A percentile compares a stretch with the other conserved stretches of the same genome.
phyloP scores from a whole-genome alignment of 1,140 invertebrate species.

The Eueides isabella region DNA sequence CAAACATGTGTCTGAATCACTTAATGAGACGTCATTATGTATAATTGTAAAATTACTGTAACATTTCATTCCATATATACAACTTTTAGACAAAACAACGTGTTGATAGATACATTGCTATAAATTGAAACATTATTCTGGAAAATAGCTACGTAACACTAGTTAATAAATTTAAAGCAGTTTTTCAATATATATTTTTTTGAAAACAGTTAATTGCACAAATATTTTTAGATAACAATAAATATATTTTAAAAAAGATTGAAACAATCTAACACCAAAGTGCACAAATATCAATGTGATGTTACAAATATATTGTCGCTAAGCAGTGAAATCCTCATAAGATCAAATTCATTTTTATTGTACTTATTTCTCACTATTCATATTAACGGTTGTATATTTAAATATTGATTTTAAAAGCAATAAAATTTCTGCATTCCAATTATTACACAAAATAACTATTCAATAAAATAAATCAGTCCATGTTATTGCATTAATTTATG shows the following conservation, averaged over 20 bases:
- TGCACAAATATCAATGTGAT: slow-evolving; percentile 56
- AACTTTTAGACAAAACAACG: slow-evolving; percentile 4
- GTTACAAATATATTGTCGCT: slow-evolving; percentile 35
- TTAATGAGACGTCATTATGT: neutral
- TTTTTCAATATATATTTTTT: slow-evolving; percentile 16
- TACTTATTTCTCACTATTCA: neutral
- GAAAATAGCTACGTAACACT: slow-evolving; percentile 19
- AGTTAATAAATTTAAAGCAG: slow-evolving; percentile 17
- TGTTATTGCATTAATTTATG: neutral
- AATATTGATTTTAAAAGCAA: neutral
- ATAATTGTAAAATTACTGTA: neutral
- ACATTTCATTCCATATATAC: slow-evolving; percentile 1
- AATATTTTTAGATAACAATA: slow-evolving; percentile 44
- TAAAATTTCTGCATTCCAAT: neutral
- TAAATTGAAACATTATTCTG: slow-evolving; percentile 17
- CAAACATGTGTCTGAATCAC: neutral
- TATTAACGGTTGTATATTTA: neutral
- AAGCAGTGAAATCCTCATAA: neutral
- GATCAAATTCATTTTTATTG: neutral
- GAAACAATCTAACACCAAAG: slow-evolving; percentile 51
- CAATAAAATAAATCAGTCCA: neutral
- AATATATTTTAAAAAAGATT: slow-evolving; percentile 42
- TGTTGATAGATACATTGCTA: slow-evolving; percentile 21
- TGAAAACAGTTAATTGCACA: slow-evolving; percentile 38
- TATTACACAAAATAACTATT: neutral